Base-by-base conservation (phyloP, 2,888 invertebrate species). In the Drosophila percnosoma region DNA sequence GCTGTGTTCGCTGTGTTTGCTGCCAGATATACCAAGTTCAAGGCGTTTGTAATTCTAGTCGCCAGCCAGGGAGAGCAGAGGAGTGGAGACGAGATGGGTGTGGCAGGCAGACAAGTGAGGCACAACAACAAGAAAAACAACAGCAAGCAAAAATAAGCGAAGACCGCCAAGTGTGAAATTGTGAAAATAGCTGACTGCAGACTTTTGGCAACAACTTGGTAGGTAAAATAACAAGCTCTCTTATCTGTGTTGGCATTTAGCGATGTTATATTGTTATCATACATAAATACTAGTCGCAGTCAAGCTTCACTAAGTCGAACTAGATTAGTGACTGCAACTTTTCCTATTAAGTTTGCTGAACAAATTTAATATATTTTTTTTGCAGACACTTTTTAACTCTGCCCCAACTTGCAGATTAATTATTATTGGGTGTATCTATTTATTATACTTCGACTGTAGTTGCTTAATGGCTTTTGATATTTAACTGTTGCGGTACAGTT, bases 1-100 rank as follows among this genome's bases (percentile, higher is more conserved):
- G 24, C 54, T 48, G 24, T 24, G 24, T 61, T 31, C 27, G 13
- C 24, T 45, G 45, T 45, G 15, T 55, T 51, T 53, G 33, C n/a
- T 34, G 29, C 34, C 31, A 58, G 38, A 51, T 49, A 29, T 38
- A 54, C 11, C 75, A 86, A 82, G 76, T 83, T 82, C 86, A 82
- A 67, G 82, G 71, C 60, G 27, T 27, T 42, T 48, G 54, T 52
- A 60, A 58, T 68, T 60, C 55, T 51, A 67, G 38, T 63, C 64
- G 71, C 68, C 66, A 68, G 59, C 55, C 54, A 63, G 11, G 31
- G 8, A 21, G 36, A 31, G 24, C 3, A 33, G 55, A 27, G 29
- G 45, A 31, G 31, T 15, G 54, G 55, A 15, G 52, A 31, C 33
- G 15, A 24, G 15, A 4, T 52, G 52, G 52, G 52, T 52, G 52